Conservation (phyloP, 2,113 vertebrate genomes). For the Glaucomys volans region DNA sequence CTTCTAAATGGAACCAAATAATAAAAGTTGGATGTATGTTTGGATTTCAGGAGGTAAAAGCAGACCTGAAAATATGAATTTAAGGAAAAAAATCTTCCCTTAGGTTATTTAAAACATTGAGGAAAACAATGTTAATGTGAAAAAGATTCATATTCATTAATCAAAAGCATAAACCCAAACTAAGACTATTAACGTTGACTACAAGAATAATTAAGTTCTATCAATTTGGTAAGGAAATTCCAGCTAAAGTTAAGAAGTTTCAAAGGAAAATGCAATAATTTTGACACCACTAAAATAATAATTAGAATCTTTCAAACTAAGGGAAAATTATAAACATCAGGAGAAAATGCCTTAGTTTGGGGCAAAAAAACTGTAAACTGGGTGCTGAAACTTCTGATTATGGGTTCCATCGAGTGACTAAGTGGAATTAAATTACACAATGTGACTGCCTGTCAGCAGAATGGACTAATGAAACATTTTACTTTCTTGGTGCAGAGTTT, state of each 20-base stretch:
- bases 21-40: neutral
- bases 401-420: neutral
- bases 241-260: constrained; percentile 69
- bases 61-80: neutral
- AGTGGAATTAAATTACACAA: neutral
- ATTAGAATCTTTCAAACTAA: constrained; percentile 63
- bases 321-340: neutral
- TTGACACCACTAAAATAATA: constrained; percentile 40
- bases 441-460: constrained; percentile 12
- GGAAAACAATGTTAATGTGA: constrained; percentile 46
- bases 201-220: constrained; percentile 51
- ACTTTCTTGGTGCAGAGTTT: constrained; percentile 2
- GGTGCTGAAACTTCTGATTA: neutral
- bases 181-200: constrained; percentile 42
- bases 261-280: constrained; percentile 63
- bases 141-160: constrained; percentile 54
- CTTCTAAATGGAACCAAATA: neutral
- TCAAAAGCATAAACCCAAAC: constrained; percentile 58
- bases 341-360: constrained; percentile 31
- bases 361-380: constrained; percentile 6
- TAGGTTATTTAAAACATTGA: neutral
- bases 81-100: neutral
- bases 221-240: constrained; percentile 52
- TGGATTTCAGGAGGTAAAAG: constrained; percentile 19
- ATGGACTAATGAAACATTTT: constrained; percentile 35